Evolutionary conservation across 1,140 invertebrate species (phyloP).

Genomic region (Cecropterus lyciades): DNA sequence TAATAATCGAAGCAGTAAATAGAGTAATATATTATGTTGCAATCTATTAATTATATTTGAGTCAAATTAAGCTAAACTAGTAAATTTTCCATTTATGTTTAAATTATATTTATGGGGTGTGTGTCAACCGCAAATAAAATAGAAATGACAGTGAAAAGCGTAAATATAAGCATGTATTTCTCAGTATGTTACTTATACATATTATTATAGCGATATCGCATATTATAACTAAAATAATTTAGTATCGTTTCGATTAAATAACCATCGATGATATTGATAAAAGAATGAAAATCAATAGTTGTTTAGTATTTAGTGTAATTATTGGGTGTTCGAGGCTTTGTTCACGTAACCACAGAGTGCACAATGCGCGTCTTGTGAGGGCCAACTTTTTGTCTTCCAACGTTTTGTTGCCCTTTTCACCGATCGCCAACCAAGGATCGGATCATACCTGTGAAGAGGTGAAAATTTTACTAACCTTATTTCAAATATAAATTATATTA

Average conservation of each 20-base stretch:
- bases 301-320: conserved; percentile 40
- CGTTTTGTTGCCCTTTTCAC: conserved; percentile 37
- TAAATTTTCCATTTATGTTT: too few species aligned
- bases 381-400: conserved; percentile 56
- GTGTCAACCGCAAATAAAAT: too few species aligned
- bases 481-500: too few species aligned
- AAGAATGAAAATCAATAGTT: conserved; percentile 34
- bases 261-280: conserved; percentile 7
- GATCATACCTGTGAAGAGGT: conserved; percentile 19
- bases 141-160: too few species aligned
- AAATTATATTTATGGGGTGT: too few species aligned
- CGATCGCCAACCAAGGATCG: not conserved
- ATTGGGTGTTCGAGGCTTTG: conserved; percentile 40
- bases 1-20: not conserved
- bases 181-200: too few species aligned
- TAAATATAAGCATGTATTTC: too few species aligned
- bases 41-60: too few species aligned
- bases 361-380: conserved; percentile 66
- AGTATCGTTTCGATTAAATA: not conserved
- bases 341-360: conserved; percentile 43
- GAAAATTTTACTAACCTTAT: conserved; percentile 2
- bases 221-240: too few species aligned
- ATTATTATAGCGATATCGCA: too few species aligned
- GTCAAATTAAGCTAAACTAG: too few species aligned
- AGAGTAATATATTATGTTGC: too few species aligned